These are phyloP conservation scores for Hemibagrus wyckioides DNA, from an alignment of 2,113 vertebrate species.

Conservation along the genomic window DNA sequence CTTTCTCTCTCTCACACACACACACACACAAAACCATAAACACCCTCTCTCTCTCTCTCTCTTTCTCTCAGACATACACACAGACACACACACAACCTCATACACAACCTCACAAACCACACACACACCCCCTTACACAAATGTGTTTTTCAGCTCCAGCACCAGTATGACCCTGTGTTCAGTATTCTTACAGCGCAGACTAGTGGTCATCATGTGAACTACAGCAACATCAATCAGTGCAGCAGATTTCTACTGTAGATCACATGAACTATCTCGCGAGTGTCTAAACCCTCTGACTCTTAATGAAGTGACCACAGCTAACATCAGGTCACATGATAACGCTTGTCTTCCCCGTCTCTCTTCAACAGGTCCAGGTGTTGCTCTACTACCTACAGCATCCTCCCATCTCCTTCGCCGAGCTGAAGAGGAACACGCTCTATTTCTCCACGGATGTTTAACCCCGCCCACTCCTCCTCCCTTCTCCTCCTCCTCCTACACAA, in stretches of 20 bases:
- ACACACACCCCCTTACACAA: background rate
- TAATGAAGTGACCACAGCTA: background rate
- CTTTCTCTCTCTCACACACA: no score
- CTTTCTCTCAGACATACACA: no score
- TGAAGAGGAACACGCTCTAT: constrained; percentile 95
- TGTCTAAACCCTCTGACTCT: background rate
- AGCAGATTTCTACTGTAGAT: background rate
- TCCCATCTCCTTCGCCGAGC: constrained; percentile 90
- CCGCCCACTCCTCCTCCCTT: background rate
- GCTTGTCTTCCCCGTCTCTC: background rate
- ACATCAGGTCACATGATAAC: background rate
- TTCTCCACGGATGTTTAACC: constrained; percentile 96
- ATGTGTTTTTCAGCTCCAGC: background rate
- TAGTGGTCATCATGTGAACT: background rate
- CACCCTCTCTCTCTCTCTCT: no score
- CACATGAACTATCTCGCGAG: background rate
- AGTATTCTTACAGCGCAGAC: background rate
- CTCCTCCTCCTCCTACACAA: constrained; percentile 31
- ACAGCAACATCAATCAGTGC: background rate
- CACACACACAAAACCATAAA: no score
- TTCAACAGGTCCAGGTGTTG: constrained; percentile 90
- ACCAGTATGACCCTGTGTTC: background rate
- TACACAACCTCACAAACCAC: no score
- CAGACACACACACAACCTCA: background rate
- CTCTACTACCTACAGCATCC: constrained; percentile 98